Conservation (phyloP, 2,888 invertebrate species). For the Mesorhabditis spiculigera region DNA sequence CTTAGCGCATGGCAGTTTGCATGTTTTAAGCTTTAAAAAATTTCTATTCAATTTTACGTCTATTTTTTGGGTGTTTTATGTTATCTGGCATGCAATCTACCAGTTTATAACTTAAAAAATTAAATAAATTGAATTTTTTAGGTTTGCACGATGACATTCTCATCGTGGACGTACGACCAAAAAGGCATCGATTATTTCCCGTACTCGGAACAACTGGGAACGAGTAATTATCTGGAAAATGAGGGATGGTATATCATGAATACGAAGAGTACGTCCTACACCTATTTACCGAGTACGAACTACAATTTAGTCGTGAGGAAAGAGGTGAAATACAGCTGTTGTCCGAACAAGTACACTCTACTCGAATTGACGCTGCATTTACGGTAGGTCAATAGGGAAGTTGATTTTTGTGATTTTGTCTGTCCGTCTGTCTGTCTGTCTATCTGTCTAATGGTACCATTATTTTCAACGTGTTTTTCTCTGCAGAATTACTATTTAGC, state of each 20-base stretch:
- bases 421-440: too few species aligned
- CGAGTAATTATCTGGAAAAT: too few species aligned
- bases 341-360: slow-evolving; percentile 57
- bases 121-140: slow-evolving; percentile 14
- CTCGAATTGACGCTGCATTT: slow-evolving; percentile 50
- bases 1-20: slow-evolving; percentile 10
- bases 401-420: too few species aligned
- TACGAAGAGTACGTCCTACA: slow-evolving; percentile 30
- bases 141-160: slow-evolving; percentile 56
- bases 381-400: slow-evolving; percentile 9
- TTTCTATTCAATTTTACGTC: neutral
- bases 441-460: too few species aligned
- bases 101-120: neutral
- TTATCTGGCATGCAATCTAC: neutral
- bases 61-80: neutral
- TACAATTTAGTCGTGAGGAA: slow-evolving; percentile 39
- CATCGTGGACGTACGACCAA: slow-evolving; percentile 56
- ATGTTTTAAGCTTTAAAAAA: slow-evolving; percentile 6
- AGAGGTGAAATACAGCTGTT: slow-evolving; percentile 56
- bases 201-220: too few species aligned
- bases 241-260: too few species aligned
- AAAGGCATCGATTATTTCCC: slow-evolving; percentile 57
- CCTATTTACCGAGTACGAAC: neutral
- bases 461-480: too few species aligned
- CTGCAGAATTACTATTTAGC: too few species aligned